Evolutionary conservation across 2,797 vertebrate species (phyloP).

Genomic region (Squalus acanthias): DNA sequence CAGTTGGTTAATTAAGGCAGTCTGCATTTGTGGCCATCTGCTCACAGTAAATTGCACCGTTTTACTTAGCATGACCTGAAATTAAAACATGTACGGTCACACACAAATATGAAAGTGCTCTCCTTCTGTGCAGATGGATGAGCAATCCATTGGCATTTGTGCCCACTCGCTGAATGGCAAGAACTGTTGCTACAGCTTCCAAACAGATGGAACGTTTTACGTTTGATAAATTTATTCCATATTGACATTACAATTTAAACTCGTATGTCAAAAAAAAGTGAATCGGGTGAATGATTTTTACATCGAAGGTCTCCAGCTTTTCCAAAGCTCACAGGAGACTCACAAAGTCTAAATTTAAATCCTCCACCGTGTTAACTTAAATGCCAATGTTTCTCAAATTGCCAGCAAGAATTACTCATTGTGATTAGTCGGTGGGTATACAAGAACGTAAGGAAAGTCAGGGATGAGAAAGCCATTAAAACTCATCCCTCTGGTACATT

Average conservation of each 20-base stretch:
- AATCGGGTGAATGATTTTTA: background rate
- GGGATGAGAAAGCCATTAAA: background rate
- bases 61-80: conserved; percentile 35
- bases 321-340: background rate
- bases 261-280: conserved; percentile 18
- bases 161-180: conserved; percentile 18
- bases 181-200: conserved; percentile 36
- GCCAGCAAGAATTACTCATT: background rate
- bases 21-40: conserved; percentile 28
- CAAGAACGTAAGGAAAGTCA: background rate
- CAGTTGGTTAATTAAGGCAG: conserved; percentile 38
- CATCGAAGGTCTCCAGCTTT: background rate
- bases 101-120: conserved; percentile 37
- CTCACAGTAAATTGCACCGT: conserved; percentile 28
- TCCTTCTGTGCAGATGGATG: conserved; percentile 37
- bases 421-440: background rate
- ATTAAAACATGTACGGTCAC: conserved; percentile 39
- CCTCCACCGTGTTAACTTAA: background rate
- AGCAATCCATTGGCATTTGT: conserved; percentile 37
- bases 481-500: background rate
- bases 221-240: conserved; percentile 38
- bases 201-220: conserved; percentile 35
- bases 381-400: background rate
- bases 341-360: background rate
- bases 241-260: conserved; percentile 17